Percentiles rank a stretch among this genome's conserved stretches.
These are phyloP conservation scores for Eptatretus atami DNA, from an alignment of 2,797 vertebrate species.

Conservation along the genomic window DNA sequence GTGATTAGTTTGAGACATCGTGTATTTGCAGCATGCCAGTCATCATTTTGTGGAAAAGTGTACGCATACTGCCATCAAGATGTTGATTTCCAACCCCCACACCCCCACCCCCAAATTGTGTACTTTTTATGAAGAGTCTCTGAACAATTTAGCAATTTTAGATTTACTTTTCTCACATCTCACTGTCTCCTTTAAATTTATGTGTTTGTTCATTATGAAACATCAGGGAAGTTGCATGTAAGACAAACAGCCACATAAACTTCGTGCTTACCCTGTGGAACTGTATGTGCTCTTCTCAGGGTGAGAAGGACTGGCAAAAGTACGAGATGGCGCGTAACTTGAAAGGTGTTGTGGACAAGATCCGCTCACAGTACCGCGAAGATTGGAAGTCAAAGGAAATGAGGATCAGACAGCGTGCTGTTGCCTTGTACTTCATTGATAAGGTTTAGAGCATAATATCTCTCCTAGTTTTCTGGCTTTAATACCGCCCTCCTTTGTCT, in stretches of 20 bases:
- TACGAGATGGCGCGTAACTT: constrained; percentile 65
- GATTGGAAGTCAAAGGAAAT: constrained; percentile 99
- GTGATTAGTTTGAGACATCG: too few relatives aligned
- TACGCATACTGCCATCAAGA: too few relatives aligned
- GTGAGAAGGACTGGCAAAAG: constrained; percentile 96
- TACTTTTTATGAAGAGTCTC: too few relatives aligned
- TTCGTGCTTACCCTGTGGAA: too few relatives aligned
- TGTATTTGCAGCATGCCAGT: too few relatives aligned
- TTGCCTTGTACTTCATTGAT: constrained; percentile 88
- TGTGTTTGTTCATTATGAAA: constrained; percentile 5
- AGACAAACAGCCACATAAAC: too few relatives aligned
- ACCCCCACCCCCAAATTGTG: too few relatives aligned
- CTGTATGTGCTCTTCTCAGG: constrained; percentile 19
- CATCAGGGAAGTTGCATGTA: too few relatives aligned
- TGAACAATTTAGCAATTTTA: not conserved
- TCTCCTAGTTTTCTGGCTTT: too few relatives aligned
- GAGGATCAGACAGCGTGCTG: constrained; percentile 67
- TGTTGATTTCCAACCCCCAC: too few relatives aligned
- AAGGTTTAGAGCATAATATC: constrained; percentile 24
- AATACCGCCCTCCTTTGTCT: too few relatives aligned
- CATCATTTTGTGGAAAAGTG: too few relatives aligned
- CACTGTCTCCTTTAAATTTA: constrained; percentile 6
- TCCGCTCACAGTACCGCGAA: constrained; percentile 54
- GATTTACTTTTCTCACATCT: constrained; percentile 6
- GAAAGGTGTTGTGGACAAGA: constrained; percentile 64